Conservation (phyloP, 2,888 invertebrate species). For the Drosophila hamatofila region DNA sequence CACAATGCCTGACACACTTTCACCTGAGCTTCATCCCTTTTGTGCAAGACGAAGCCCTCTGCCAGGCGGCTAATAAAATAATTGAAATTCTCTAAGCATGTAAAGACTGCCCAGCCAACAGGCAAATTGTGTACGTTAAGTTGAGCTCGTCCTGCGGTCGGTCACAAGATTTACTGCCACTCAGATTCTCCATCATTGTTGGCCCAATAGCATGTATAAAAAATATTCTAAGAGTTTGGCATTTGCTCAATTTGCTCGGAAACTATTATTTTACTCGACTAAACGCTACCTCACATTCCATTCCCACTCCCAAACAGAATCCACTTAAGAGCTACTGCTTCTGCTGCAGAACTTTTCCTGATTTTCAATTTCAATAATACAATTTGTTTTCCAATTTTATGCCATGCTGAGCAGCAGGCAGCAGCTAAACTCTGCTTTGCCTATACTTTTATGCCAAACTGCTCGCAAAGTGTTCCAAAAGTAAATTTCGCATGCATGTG, state of each 20-base stretch:
- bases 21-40: conserved; percentile 59
- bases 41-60: conserved; percentile 50
- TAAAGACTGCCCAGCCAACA: conserved; percentile 29
- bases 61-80: conserved; percentile 77
- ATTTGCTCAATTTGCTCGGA: background rate
- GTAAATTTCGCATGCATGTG: conserved; percentile 29
- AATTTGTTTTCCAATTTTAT: conserved; percentile 76
- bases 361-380: conserved; percentile 77
- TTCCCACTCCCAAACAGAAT: conserved; percentile 5
- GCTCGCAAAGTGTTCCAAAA: conserved; percentile 6
- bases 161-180: conserved; percentile 33
- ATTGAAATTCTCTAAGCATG: conserved; percentile 75
- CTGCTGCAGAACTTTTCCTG: conserved; percentile 39
- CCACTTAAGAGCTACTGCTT: conserved; percentile 18
- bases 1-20: conserved; percentile 49
- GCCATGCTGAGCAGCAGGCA: conserved; percentile 64
- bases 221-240: background rate
- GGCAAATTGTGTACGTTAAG: conserved; percentile 42
- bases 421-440: conserved; percentile 24
- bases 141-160: conserved; percentile 28
- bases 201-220: background rate
- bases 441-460: conserved; percentile 43
- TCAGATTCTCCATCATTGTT: conserved; percentile 15
- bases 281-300: background rate
- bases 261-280: background rate